These are phyloP conservation scores for Eupithecia centaureata DNA, from an alignment of 2,888 invertebrate species.

Conservation along the genomic window DNA sequence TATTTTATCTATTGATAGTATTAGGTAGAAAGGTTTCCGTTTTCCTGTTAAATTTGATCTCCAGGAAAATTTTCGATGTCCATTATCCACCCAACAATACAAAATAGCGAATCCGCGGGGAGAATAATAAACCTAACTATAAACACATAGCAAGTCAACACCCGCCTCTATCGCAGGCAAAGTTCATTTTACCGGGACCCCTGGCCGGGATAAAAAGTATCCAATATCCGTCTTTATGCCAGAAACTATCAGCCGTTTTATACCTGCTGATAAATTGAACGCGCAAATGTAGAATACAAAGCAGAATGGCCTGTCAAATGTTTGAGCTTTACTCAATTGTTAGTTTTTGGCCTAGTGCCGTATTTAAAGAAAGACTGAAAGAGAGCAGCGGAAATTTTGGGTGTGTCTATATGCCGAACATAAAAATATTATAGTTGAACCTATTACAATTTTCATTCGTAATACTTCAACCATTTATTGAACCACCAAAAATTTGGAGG, in stretches of 20 bases:
- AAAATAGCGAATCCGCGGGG: background rate
- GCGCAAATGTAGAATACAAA: slow-evolving; percentile 19
- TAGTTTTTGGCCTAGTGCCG: background rate
- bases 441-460: too few species aligned
- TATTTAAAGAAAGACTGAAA: background rate
- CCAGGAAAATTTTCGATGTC: background rate
- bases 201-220: slow-evolving; percentile 31
- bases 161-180: slow-evolving; percentile 7
- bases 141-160: slow-evolving; percentile 2
- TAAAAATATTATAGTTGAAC: too few species aligned
- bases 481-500: too few species aligned
- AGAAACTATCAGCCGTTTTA: slow-evolving; percentile 31
- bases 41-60: too few species aligned
- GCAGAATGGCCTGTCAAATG: background rate
- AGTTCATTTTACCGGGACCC: slow-evolving; percentile 28
- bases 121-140: slow-evolving; percentile 1
- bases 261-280: slow-evolving; percentile 28
- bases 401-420: too few species aligned
- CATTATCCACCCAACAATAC: background rate
- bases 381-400: background rate
- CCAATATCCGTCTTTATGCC: slow-evolving; percentile 35
- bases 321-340: slow-evolving; percentile 1
- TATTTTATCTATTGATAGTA: too few species aligned
- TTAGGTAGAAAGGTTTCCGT: too few species aligned
- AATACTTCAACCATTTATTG: too few species aligned